phyloP scores from a whole-genome alignment of 53 echinoderm and acorn worm genomes.

The Echinarachnius parma region DNA sequence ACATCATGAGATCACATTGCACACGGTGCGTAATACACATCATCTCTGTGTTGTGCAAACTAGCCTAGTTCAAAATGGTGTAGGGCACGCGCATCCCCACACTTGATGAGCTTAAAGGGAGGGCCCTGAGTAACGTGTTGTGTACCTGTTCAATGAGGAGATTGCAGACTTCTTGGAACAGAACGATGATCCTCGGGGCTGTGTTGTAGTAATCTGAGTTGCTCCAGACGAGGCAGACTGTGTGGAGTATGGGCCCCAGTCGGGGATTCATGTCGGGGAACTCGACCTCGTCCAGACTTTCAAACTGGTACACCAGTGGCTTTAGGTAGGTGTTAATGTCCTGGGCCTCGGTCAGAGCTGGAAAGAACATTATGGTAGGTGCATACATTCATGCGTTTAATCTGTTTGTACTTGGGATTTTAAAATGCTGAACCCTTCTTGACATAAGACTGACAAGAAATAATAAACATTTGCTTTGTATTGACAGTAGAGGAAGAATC shows the following conservation, averaged over 20 bases:
- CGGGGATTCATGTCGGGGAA: slow-evolving; percentile 68
- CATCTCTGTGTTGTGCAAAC: no score
- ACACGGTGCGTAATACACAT: no score
- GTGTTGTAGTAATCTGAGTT: slow-evolving; percentile 90
- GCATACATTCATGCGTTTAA: no score
- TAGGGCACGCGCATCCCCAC: no score
- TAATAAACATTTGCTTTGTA: no score
- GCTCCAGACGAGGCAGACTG: slow-evolving; percentile 85
- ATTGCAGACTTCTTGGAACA: slow-evolving; percentile 95
- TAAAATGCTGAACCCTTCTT: no score
- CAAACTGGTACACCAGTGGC: slow-evolving; percentile 72
- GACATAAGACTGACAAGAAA: no score
- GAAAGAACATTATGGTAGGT: not conserved
- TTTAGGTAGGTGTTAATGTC: slow-evolving; percentile 92
- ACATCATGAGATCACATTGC: no score
- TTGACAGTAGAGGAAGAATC: no score
- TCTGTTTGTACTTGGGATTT: not conserved
- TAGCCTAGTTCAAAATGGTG: no score
- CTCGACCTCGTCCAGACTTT: slow-evolving; percentile 83
- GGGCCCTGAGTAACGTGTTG: no score
- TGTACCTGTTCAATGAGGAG: slow-evolving; percentile 85
- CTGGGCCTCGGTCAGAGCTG: slow-evolving; percentile 95
- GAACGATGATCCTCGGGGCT: slow-evolving; percentile 91
- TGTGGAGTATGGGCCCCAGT: slow-evolving; percentile 80
- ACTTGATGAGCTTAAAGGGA: no score